Percentiles rank a stretch among this genome's conserved stretches.
These are phyloP conservation scores for Horisme vitalbata DNA, from an alignment of 2,888 invertebrate genomes.

Conservation along the genomic window DNA sequence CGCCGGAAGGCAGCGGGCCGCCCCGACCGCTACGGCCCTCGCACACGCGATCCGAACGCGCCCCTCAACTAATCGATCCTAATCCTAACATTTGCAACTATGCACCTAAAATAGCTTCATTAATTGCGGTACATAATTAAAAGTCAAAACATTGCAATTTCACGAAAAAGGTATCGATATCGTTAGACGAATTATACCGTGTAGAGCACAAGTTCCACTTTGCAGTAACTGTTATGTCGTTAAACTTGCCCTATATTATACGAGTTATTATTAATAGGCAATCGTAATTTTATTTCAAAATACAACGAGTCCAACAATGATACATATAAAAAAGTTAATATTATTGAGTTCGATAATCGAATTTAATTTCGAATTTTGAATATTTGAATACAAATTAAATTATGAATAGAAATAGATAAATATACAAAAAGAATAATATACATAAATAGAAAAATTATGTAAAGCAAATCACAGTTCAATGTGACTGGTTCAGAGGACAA, in stretches of 20 bases:
- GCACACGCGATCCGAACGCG: slow-evolving; percentile 67
- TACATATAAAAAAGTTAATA: no score
- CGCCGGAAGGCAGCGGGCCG: slow-evolving; percentile 75
- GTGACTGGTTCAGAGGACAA: slow-evolving; percentile 45
- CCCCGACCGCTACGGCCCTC: slow-evolving; percentile 54
- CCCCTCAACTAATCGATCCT: slow-evolving; percentile 69
- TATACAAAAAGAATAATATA: no score
- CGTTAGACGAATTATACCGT: background rate
- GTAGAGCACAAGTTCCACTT: background rate
- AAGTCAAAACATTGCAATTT: background rate
- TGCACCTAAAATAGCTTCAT: slow-evolving; percentile 45
- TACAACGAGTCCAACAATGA: no score
- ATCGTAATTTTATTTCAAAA: no score
- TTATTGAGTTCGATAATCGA: no score
- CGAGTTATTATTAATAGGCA: no score
- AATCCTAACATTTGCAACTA: slow-evolving; percentile 64
- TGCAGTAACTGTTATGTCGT: no score
- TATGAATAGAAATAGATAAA: no score
- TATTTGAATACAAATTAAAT: no score
- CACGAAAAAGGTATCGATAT: background rate
- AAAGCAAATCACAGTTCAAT: slow-evolving; percentile 22
- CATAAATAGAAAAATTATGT: no score
- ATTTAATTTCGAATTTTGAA: no score
- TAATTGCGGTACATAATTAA: slow-evolving; percentile 9
- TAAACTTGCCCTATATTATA: no score